These are phyloP conservation scores for Xenopus petersii DNA, from an alignment of 2,797 vertebrate species.

Conservation along the genomic window DNA sequence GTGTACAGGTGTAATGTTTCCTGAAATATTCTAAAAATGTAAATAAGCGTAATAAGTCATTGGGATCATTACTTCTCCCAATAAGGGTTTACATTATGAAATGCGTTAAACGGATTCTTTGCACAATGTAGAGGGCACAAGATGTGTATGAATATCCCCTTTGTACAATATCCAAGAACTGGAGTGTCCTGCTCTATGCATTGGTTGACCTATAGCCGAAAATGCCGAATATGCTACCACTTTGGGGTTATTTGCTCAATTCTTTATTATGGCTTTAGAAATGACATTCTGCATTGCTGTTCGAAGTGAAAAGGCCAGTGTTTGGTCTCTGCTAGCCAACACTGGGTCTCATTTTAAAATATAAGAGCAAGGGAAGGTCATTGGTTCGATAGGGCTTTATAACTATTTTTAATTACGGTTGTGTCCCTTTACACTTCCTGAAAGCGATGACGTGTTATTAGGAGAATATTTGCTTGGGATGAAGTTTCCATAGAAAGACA, in stretches of 20 bases:
- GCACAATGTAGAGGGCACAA: slow-evolving; percentile 5
- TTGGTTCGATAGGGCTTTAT: not conserved
- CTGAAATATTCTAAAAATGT: too few relatives aligned
- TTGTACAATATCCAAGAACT: not conserved
- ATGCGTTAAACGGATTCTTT: slow-evolving; percentile 18
- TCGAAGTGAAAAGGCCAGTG: not conserved
- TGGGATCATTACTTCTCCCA: too few relatives aligned
- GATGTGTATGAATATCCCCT: slow-evolving; percentile 14
- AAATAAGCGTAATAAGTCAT: too few relatives aligned
- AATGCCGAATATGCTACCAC: not conserved
- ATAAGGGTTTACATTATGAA: too few relatives aligned
- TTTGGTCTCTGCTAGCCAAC: not conserved
- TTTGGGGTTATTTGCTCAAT: not conserved
- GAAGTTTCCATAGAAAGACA: too few relatives aligned
- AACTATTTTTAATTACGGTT: not conserved
- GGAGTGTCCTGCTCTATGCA: slow-evolving; percentile 6
- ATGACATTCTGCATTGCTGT: not conserved
- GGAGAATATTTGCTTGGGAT: too few relatives aligned
- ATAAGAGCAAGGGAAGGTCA: not conserved
- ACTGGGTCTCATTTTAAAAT: slow-evolving; percentile 2
- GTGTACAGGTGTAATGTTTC: too few relatives aligned
- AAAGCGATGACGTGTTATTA: not conserved
- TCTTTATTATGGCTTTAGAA: not conserved
- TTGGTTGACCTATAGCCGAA: not conserved
- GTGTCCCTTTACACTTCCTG: not conserved